These are phyloP conservation scores for Sparidentex hasta DNA, from an alignment of 2,797 vertebrate genomes.

Conservation along the genomic window DNA sequence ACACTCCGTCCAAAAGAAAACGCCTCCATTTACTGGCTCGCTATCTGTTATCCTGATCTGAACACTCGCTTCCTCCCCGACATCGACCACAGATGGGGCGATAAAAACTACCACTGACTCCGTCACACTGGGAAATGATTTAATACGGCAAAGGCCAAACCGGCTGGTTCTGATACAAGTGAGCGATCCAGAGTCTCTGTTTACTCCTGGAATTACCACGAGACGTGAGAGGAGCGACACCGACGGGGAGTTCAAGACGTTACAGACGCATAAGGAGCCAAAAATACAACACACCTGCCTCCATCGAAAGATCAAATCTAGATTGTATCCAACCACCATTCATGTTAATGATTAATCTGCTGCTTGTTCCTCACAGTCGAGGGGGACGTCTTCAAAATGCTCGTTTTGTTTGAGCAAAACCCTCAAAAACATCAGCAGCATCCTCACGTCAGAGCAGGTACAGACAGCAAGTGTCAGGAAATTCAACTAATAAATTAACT, in stretches of 20 bases:
- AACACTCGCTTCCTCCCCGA: conserved; percentile 36
- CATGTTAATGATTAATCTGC: no score
- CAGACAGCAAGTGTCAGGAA: no score
- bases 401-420: no score
- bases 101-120: conserved; percentile 25
- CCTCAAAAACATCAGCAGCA: no score
- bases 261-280: no score
- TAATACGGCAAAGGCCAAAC: conserved; percentile 17
- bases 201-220: neutral
- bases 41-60: conserved; percentile 43
- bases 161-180: neutral
- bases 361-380: no score
- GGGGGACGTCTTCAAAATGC: no score
- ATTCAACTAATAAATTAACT: no score
- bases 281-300: no score
- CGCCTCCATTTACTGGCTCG: conserved; percentile 55
- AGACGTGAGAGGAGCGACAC: neutral
- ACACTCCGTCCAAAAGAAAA: conserved; percentile 51
- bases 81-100: conserved; percentile 43
- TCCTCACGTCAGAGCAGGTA: no score
- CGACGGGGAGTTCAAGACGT: neutral
- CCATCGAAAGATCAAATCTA: no score
- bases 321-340: no score
- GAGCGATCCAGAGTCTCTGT: neutral
- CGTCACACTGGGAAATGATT: conserved; percentile 17